A percentile compares a stretch with the other conserved stretches of the same genome.
Evolutionary conservation across 2,797 vertebrate species (phyloP).

Genomic region (Pipistrellus kuhlii): DNA sequence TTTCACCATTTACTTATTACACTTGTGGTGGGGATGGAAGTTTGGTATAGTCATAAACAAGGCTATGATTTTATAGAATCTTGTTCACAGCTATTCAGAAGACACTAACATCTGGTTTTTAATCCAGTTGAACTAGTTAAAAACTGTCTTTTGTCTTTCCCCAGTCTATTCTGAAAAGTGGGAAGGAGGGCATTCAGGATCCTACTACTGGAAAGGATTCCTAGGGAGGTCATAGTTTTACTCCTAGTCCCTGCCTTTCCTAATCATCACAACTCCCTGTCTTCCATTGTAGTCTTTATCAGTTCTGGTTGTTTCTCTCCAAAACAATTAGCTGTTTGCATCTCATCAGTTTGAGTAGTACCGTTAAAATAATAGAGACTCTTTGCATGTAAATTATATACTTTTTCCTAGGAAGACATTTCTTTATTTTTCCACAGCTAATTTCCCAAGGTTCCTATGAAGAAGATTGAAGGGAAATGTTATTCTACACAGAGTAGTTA

Average conservation of each 20-base stretch:
- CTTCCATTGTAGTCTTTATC: not conserved
- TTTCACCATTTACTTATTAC: not conserved
- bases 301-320: not conserved
- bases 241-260: not conserved
- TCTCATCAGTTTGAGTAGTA: not conserved
- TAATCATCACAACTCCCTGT: not conserved
- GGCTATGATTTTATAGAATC: not conserved
- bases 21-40: not conserved
- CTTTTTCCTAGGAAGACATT: conserved; percentile 2
- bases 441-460: not conserved
- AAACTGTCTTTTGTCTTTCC: not conserved
- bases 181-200: not conserved
- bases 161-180: not conserved
- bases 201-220: not conserved
- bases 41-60: not conserved
- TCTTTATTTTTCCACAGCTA: not conserved
- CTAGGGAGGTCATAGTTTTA: not conserved
- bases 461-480: not conserved
- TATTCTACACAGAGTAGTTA: not conserved
- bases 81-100: conserved; percentile 5
- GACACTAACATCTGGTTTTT: not conserved
- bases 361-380: not conserved
- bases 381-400: conserved; percentile 12
- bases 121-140: not conserved
- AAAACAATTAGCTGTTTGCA: not conserved